These are phyloP conservation scores for Centruroides sculpturatus DNA, from an alignment of 1,140 invertebrate genomes.

Conservation along the genomic window DNA sequence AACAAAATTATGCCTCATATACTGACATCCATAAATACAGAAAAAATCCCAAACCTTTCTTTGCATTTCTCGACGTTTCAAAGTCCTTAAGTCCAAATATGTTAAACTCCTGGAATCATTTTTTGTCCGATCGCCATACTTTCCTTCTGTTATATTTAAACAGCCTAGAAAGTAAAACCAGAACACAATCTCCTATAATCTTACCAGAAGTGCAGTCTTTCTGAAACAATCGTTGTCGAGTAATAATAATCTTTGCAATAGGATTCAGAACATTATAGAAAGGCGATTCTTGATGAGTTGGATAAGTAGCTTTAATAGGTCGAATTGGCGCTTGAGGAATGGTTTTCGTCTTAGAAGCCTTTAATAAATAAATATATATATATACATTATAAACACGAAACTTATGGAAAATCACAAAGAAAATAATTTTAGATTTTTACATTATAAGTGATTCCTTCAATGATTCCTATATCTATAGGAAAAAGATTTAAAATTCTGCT, in stretches of 20 bases:
- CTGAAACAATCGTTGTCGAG: constrained; percentile 11
- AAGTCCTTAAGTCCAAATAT: no score
- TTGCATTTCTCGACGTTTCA: no score
- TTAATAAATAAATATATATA: constrained; percentile 1
- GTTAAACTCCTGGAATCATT: no score
- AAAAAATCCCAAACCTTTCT: no score
- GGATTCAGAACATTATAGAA: constrained; percentile 35
- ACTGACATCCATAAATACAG: no score
- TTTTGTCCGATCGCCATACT: no score
- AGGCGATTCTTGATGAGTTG: constrained; percentile 30
- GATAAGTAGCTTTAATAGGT: constrained; percentile 29
- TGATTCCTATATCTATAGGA: constrained; percentile 40
- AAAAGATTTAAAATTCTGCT: constrained; percentile 32
- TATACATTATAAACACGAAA: constrained; percentile 21
- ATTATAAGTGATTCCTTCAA: constrained; percentile 36
- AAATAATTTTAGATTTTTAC: constrained; percentile 29
- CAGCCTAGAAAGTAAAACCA: no score
- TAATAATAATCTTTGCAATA: constrained; percentile 26
- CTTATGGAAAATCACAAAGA: constrained; percentile 26
- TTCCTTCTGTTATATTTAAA: no score
- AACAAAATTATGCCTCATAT: no score
- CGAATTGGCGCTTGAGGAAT: constrained; percentile 32
- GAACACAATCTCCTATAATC: no score
- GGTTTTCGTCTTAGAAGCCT: constrained; percentile 28
- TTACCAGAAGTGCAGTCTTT: not conserved